Conservation (phyloP, 2,113 vertebrate species). For the Platysternon megacephalum region DNA sequence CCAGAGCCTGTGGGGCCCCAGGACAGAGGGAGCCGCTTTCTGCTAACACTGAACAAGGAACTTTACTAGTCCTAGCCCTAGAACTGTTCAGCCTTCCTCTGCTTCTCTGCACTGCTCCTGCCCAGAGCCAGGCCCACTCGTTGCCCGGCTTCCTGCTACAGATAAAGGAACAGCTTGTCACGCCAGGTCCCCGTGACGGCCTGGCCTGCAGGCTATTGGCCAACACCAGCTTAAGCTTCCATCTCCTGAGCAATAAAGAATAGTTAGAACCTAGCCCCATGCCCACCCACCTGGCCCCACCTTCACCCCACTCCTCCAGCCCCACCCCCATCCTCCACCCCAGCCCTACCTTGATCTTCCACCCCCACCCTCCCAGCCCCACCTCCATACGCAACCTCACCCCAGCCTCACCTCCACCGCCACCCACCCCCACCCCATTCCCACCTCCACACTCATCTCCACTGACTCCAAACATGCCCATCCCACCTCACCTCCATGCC, state of each 20-base stretch:
- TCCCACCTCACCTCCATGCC: neutral
- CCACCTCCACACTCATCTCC: neutral
- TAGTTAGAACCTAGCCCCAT: neutral
- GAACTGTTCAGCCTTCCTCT: neutral
- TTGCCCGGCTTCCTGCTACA: neutral
- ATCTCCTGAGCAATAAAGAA: neutral
- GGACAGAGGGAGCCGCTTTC: neutral
- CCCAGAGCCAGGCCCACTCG: neutral
- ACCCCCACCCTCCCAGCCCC: neutral
- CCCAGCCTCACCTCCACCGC: neutral
- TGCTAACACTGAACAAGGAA: neutral
- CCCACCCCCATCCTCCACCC: neutral
- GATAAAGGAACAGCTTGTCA: neutral
- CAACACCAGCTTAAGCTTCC: neutral
- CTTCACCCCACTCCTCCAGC: neutral
- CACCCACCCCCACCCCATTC: neutral
- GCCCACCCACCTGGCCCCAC: neutral
- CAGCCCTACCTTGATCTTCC: neutral
- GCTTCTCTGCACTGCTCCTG: neutral
- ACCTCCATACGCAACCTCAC: neutral
- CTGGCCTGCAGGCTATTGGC: neutral
- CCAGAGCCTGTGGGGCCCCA: too few species aligned
- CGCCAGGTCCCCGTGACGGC: neutral
- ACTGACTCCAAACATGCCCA: neutral
- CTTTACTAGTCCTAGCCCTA: neutral